A percentile compares a stretch with the other conserved stretches of the same genome.
Evolutionary conservation across 2,113 vertebrate genomes (phyloP).

Genomic region (Hemichromis elongatus): DNA sequence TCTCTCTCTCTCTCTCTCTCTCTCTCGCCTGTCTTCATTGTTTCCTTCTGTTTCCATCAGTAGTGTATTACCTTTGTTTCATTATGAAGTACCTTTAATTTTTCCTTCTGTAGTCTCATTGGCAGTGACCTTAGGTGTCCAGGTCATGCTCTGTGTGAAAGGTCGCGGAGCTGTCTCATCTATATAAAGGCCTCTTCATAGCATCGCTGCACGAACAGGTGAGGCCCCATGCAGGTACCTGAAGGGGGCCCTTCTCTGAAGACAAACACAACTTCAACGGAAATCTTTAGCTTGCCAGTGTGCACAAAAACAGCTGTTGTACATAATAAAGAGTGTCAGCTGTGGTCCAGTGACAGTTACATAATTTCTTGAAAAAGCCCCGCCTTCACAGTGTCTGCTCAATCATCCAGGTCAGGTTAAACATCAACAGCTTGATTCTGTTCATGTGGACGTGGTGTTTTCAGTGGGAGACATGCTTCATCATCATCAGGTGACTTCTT

Average conservation of each 20-base stretch:
- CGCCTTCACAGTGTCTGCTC: background rate
- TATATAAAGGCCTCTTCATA: background rate
- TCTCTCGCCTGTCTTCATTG: background rate
- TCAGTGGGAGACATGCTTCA: too few relatives aligned
- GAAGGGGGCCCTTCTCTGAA: background rate
- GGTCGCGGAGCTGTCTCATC: background rate
- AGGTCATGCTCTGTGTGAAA: too few relatives aligned
- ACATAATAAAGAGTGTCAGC: background rate
- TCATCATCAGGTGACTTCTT: too few relatives aligned
- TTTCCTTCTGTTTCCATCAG: background rate
- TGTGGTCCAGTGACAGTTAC: background rate
- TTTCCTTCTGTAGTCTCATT: background rate
- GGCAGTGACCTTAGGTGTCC: background rate
- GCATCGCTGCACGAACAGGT: background rate
- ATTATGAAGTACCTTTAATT: background rate
- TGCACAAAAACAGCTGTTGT: background rate
- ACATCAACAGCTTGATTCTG: too few relatives aligned
- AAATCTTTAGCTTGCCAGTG: background rate
- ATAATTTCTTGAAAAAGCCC: background rate
- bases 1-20: too few relatives aligned
- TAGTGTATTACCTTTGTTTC: background rate
- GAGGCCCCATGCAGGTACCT: background rate
- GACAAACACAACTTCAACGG: background rate
- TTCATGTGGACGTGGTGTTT: too few relatives aligned
- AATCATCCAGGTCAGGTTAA: background rate